These are phyloP conservation scores for Sphenodon punctatus DNA, from an alignment of 2,797 vertebrate species.

Conservation along the genomic window DNA sequence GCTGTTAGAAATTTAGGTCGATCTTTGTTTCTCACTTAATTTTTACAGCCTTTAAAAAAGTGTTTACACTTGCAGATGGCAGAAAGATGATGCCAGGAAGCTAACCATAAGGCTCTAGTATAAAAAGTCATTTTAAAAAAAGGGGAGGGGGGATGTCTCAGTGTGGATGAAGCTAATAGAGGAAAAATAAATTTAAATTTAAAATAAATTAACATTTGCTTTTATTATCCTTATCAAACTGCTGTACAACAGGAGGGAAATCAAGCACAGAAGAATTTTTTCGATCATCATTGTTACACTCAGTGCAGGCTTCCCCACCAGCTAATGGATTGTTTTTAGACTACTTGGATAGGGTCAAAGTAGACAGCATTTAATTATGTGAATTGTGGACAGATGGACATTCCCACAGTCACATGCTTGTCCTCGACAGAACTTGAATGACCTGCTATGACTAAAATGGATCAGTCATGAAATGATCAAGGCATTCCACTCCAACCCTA, in stretches of 20 bases:
- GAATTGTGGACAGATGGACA: not conserved
- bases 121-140: not conserved
- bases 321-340: not conserved
- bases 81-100: slow-evolving; percentile 1
- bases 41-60: not conserved
- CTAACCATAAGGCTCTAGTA: not conserved
- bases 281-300: not conserved
- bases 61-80: slow-evolving; percentile 7
- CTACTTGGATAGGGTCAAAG: not conserved
- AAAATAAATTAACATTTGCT: not conserved
- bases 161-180: not conserved
- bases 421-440: not conserved
- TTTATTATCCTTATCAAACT: not conserved
- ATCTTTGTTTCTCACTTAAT: slow-evolving; percentile 6
- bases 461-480: not conserved
- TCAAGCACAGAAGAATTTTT: not conserved
- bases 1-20: not conserved
- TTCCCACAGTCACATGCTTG: slow-evolving; percentile 2
- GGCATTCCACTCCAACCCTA: not conserved
- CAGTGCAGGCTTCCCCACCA: not conserved
- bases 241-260: not conserved
- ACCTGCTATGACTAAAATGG: not conserved
- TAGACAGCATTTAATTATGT: not conserved
- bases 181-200: not conserved
- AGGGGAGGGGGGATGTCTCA: too few species aligned